Evolutionary conservation across 2,888 invertebrate genomes (phyloP).

Genomic region (Torymus auratus): DNA sequence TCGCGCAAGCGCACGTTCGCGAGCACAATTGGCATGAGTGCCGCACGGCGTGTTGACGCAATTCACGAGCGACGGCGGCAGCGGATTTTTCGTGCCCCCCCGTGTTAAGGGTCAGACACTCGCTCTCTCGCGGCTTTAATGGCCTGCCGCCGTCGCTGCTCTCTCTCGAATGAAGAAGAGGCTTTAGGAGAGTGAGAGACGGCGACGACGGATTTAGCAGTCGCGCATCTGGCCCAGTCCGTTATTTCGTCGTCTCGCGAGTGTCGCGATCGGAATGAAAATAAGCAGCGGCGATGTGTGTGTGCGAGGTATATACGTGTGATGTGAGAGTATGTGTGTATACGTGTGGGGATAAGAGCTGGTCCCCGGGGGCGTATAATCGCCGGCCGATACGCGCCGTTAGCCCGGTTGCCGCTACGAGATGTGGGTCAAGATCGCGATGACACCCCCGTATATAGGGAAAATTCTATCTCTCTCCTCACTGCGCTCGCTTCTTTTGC

Average conservation of each 20-base stretch:
- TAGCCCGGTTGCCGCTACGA: neutral
- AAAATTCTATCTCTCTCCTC: neutral
- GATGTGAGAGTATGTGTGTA: no score
- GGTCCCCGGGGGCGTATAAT: neutral
- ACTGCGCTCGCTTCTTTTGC: no score
- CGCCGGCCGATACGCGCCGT: constrained; percentile 20
- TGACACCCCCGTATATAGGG: no score
- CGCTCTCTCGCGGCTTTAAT: no score
- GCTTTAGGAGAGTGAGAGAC: no score
- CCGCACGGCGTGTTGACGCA: constrained; percentile 17
- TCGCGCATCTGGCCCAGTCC: no score
- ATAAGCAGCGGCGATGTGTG: constrained; percentile 7
- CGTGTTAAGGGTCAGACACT: no score
- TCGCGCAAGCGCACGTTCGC: neutral
- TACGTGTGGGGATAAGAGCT: neutral
- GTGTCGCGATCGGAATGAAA: constrained; percentile 32
- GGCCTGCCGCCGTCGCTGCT: no score
- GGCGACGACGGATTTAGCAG: no score
- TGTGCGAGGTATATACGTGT: no score
- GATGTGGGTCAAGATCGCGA: constrained; percentile 48
- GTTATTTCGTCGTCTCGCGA: neutral
- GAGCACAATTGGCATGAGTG: constrained; percentile 39
- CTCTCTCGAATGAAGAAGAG: no score
- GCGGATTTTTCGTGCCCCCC: neutral
- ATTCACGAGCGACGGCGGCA: neutral